These are phyloP conservation scores for Dolichopus griseipennis DNA, from an alignment of 2,888 invertebrate genomes.

Conservation along the genomic window DNA sequence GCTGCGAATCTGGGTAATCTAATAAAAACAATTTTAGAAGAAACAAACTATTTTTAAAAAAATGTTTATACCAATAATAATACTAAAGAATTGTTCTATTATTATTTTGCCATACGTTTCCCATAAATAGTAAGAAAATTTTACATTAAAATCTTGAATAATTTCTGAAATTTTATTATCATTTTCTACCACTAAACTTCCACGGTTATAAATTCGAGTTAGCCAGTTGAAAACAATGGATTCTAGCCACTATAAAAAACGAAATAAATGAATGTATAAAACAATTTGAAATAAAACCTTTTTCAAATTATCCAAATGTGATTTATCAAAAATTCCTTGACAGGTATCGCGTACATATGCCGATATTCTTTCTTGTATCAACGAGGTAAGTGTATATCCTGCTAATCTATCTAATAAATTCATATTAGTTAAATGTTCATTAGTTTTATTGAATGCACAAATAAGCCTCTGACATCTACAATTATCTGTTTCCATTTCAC, in stretches of 20 bases:
- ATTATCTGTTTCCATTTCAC: conserved; percentile 52
- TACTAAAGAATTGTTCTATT: conserved; percentile 88
- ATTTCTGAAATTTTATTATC: conserved; percentile 49
- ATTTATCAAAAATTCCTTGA: conserved; percentile 76
- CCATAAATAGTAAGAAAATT: conserved; percentile 72
- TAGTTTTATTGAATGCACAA: conserved; percentile 61
- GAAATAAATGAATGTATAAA: not conserved
- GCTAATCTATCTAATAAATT: conserved; percentile 73
- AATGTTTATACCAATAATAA: conserved; percentile 63
- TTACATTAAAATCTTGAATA: conserved; percentile 61
- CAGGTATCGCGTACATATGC: conserved; percentile 76
- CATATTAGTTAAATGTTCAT: conserved; percentile 66
- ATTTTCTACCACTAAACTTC: conserved; percentile 51
- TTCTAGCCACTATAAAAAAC: conserved; percentile 65
- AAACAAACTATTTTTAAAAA: not conserved
- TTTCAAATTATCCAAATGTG: conserved; percentile 67
- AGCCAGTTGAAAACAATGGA: conserved; percentile 81
- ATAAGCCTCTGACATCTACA: conserved; percentile 54
- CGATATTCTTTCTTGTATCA: conserved; percentile 76
- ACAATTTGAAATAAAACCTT: conserved; percentile 44
- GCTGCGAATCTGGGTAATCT: conserved; percentile 93
- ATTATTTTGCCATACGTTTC: conserved; percentile 81
- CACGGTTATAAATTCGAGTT: conserved; percentile 66
- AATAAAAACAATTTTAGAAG: conserved; percentile 3
- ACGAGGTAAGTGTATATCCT: conserved; percentile 72